Percentiles rank a stretch among this genome's conserved stretches.
Conservation (phyloP, 2,797 vertebrate genomes). For the Falco berigora region DNA sequence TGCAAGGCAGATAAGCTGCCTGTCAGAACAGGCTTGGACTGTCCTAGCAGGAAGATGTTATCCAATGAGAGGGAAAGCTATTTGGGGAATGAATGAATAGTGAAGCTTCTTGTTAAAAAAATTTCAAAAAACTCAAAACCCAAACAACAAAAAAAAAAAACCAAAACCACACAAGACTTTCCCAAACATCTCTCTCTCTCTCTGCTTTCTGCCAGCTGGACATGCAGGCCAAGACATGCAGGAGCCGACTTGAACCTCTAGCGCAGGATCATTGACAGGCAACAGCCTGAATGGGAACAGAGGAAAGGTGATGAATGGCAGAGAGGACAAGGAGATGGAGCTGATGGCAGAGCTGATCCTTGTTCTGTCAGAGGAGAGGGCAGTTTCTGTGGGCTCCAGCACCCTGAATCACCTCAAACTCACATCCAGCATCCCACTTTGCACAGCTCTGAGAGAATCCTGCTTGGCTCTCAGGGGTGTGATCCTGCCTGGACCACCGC, state of each 20-base stretch:
- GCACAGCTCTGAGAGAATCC: not conserved
- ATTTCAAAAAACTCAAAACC: fast-evolving
- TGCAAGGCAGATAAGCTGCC: constrained; percentile 49
- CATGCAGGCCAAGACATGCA: not conserved
- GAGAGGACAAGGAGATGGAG: not conserved
- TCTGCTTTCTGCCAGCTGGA: constrained; percentile 23
- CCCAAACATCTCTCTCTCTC: not conserved
- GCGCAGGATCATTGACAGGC: not conserved
- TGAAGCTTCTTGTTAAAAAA: not conserved
- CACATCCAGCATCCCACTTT: not conserved
- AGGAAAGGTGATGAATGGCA: not conserved
- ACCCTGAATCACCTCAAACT: not conserved
- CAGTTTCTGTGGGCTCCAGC: not conserved
- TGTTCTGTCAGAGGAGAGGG: not conserved
- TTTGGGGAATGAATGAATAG: constrained; percentile 46
- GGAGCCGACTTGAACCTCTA: constrained; percentile 19
- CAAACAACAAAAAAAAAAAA: not conserved
- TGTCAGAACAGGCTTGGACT: constrained; percentile 62
- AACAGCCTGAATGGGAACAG: not conserved
- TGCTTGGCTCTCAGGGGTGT: not conserved
- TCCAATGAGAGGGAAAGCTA: constrained; percentile 46
- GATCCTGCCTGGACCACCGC: not conserved
- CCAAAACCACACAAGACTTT: not conserved
- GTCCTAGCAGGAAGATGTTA: constrained; percentile 33
- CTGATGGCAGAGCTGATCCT: not conserved